Conservation (phyloP, 2,113 vertebrate species). For the Todiramphus saurophagus region DNA sequence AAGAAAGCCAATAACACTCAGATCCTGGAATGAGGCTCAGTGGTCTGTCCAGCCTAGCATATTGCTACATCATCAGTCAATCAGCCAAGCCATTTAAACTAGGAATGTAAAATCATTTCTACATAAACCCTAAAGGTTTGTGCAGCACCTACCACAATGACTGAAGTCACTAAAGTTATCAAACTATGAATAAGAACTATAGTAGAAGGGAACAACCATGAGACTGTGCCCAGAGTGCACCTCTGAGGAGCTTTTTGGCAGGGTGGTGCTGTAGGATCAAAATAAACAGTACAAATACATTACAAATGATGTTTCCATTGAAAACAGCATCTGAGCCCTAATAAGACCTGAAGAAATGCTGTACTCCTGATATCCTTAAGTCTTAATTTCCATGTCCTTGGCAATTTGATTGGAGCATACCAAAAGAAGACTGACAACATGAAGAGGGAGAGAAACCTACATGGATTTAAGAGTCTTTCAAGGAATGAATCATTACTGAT, state of each 20-base stretch:
- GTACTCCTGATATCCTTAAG: not conserved
- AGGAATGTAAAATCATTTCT: slow-evolving; percentile 39
- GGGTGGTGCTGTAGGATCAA: not conserved
- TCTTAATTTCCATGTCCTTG: not conserved
- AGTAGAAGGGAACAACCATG: not conserved
- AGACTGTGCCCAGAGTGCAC: not conserved
- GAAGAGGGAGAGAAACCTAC: not conserved
- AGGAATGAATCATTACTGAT: slow-evolving; percentile 56
- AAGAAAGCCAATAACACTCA: not conserved
- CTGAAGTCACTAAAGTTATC: not conserved
- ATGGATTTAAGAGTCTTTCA: not conserved
- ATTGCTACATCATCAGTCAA: slow-evolving; percentile 41
- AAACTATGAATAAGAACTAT: slow-evolving; percentile 18
- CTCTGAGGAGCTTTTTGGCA: not conserved
- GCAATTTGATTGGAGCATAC: not conserved
- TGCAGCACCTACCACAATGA: not conserved
- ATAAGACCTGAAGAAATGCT: not conserved
- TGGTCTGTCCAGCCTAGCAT: not conserved
- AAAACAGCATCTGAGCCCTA: not conserved
- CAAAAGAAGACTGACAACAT: not conserved
- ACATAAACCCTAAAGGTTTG: slow-evolving; percentile 34
- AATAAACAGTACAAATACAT: not conserved
- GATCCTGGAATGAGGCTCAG: slow-evolving; percentile 27
- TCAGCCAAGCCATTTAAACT: slow-evolving; percentile 11
- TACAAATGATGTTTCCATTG: not conserved